Percentiles rank a stretch among this genome's conserved stretches.
Evolutionary conservation across 2,113 vertebrate genomes (phyloP).

Genomic region (Vimba vimba): DNA sequence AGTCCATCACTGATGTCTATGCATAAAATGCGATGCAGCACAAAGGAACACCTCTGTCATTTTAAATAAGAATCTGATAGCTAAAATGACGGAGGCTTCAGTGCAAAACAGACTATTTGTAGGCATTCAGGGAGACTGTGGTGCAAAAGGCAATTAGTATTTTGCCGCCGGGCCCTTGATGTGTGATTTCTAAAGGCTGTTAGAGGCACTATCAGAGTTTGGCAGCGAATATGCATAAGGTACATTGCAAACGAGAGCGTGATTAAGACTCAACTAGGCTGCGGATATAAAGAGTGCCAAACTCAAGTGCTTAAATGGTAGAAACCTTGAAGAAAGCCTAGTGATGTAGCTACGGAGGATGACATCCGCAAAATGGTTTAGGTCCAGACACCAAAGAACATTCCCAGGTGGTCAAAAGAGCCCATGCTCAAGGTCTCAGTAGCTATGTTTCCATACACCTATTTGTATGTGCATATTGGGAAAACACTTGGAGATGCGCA

Average conservation of each 20-base stretch:
- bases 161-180: conserved; percentile 58
- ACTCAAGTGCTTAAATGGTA: not conserved
- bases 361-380: not conserved
- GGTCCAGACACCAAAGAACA: not conserved
- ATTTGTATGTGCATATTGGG: no score
- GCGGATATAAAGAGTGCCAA: not conserved
- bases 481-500: no score
- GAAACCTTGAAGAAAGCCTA: not conserved
- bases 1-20: conserved; percentile 27
- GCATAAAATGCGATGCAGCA: conserved; percentile 66
- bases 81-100: conserved; percentile 62
- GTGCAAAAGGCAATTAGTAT: conserved; percentile 66
- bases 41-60: conserved; percentile 68
- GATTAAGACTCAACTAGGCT: conserved; percentile 21
- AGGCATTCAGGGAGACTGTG: conserved; percentile 65
- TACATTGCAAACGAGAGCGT: conserved; percentile 26
- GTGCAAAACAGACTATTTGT: conserved; percentile 52
- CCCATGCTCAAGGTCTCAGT: not conserved
- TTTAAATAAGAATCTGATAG: conserved; percentile 71
- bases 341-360: not conserved
- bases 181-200: conserved; percentile 62
- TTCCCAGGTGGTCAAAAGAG: not conserved
- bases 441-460: no score
- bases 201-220: conserved; percentile 53
- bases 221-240: conserved; percentile 59